Evolutionary conservation across 2,888 invertebrate species (phyloP), one percentile per base, ranked within the genome.

Genomic region (Cerceris rybyensis): DNA sequence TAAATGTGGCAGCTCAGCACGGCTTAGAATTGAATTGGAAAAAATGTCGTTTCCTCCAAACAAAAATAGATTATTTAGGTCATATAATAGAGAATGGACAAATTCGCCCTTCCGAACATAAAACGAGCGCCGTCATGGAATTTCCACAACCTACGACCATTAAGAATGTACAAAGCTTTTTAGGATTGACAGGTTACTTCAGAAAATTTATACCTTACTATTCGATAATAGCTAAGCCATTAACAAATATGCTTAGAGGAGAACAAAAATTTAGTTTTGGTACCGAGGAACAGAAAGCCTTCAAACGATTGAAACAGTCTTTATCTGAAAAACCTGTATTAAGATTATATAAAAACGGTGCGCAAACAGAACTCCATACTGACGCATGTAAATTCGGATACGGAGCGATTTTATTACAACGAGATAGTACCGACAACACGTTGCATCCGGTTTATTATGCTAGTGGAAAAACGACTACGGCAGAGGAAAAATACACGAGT

Each of bases 21-120:
- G 72, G 72, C 1, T n/a, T 72, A 9, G 13, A 39, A n/a, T 49
- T 72, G 6, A 72, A 67, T 42, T 61, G 60, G 61, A 43, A 39
- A 8, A 72, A 72, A 16, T 67, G 67, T 6, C 14, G 9, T 0
- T 49, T 46, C 1, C 49, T 66, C 0, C 46, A 61, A 52, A 42
- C 1, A 0, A 39, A 8, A 42, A 39, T 61, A 2, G 66, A 66
- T 2, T 72, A 49, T 16, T 49, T 67, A 1, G 55, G 66, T 0
- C 50, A 55, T 7, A 49, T 63, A 7, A 28, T 70, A 5, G 52
- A 52, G 8, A 41, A 43, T 7, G 70, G 66, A 0, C n/a, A 7
- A 0, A 13, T 72, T 7, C 60, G 67, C 0, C 72, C 72, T 6
- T 52, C 54, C 0, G 61, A 66, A 39, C 1, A 13, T 5, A 43